Conservation (phyloP, 2,113 vertebrate genomes). For the Scatophagus argus region DNA sequence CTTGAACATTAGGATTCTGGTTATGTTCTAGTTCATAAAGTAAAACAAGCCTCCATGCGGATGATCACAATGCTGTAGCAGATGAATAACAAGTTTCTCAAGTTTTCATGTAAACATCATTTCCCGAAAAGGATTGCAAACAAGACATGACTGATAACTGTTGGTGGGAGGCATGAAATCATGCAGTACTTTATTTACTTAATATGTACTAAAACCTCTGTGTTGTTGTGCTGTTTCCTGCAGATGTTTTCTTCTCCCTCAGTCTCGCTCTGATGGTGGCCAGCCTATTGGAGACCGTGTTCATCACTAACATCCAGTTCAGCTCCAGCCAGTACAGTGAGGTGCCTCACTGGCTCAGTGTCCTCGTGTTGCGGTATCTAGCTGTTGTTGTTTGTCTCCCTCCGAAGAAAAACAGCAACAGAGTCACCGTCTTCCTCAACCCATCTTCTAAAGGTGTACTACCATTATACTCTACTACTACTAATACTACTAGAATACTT, state of each 20-base stretch:
- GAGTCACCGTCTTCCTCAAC: slow-evolving; percentile 30
- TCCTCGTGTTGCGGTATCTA: slow-evolving; percentile 76
- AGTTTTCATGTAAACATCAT: slow-evolving; percentile 11
- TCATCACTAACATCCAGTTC: slow-evolving; percentile 83
- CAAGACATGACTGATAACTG: not conserved
- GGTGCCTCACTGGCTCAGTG: slow-evolving; percentile 75
- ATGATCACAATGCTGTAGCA: not conserved
- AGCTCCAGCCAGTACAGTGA: slow-evolving; percentile 68
- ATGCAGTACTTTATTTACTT: not conserved
- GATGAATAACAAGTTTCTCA: slow-evolving; percentile 15
- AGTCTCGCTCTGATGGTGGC: slow-evolving; percentile 84
- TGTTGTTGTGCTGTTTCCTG: not conserved
- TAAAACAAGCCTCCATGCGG: not conserved
- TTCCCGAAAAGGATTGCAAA: not conserved
- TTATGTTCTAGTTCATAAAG: not conserved
- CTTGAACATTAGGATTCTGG: not conserved
- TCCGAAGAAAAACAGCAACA: slow-evolving; percentile 18
- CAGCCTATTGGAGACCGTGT: slow-evolving; percentile 84
- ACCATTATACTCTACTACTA: no score
- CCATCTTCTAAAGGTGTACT: slow-evolving; percentile 23
- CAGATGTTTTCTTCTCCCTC: slow-evolving; percentile 65
- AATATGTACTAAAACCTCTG: not conserved
- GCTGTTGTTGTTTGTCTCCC: slow-evolving; percentile 73
- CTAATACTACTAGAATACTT: no score
- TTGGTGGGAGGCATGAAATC: no score